Evolutionary conservation across 1,140 invertebrate genomes (phyloP).

Genomic region (Sarcophaga peregrina): DNA sequence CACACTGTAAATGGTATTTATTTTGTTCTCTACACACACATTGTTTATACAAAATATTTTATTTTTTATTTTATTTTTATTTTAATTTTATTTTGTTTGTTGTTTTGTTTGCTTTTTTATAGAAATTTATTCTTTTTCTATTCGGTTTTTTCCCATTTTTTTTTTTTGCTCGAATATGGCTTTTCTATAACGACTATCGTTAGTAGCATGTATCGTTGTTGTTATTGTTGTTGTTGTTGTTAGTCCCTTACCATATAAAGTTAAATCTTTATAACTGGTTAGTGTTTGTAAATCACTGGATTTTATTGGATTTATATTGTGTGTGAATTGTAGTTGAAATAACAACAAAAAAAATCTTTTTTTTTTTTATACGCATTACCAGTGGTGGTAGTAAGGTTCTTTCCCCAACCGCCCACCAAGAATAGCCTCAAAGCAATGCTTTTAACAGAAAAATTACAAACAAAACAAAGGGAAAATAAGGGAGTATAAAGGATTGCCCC

Average conservation of each 20-base stretch:
- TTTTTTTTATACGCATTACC: not conserved
- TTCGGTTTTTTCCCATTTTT: not conserved
- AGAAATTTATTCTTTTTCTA: not conserved
- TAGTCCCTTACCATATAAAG: not conserved
- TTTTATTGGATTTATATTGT: slow-evolving; percentile 40
- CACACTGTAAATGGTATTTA: too few relatives aligned
- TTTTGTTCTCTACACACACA: too few relatives aligned
- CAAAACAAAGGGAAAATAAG: not conserved
- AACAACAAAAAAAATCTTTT: not conserved
- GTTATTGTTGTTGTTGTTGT: not conserved
- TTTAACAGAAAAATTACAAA: not conserved
- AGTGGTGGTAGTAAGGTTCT: not conserved
- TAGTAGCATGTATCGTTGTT: not conserved
- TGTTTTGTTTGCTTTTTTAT: not conserved
- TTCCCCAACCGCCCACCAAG: too few relatives aligned
- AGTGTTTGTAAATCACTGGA: slow-evolving; percentile 38
- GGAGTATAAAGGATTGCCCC: too few relatives aligned
- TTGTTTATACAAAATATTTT: too few relatives aligned
- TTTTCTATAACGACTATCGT: not conserved
- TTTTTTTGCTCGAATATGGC: not conserved
- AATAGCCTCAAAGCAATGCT: too few relatives aligned
- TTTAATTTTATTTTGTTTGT: too few relatives aligned
- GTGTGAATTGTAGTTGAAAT: slow-evolving; percentile 27
- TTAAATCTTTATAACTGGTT: slow-evolving; percentile 25
- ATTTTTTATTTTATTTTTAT: too few relatives aligned